phyloP scores from a whole-genome alignment of 2,888 invertebrate species.

The Azorinus chamasolen region DNA sequence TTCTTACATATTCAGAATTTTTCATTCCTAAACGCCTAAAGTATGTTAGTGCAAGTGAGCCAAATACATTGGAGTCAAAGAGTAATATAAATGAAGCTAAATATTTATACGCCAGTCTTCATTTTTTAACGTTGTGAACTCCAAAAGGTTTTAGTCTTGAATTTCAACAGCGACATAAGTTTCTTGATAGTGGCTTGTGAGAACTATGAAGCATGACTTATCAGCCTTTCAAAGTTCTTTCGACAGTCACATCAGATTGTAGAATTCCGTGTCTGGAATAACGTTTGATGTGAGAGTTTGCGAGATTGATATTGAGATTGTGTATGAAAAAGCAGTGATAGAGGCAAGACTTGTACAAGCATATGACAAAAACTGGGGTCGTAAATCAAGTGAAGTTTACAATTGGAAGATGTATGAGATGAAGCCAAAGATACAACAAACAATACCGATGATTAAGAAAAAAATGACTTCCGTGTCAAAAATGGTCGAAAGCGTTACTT shows the following conservation, averaged over 20 bases:
- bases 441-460: background rate
- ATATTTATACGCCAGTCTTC: too few species aligned
- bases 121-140: too few species aligned
- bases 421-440: background rate
- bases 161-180: too few species aligned
- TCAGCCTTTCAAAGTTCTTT: constrained; percentile 55
- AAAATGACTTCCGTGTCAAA: constrained; percentile 11
- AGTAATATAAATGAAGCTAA: too few species aligned
- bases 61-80: too few species aligned
- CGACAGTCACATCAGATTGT: constrained; percentile 57
- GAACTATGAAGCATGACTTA: constrained; percentile 54
- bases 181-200: background rate
- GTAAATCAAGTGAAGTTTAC: constrained; percentile 41
- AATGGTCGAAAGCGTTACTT: background rate
- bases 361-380: constrained; percentile 19
- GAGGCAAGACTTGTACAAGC: background rate
- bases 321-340: constrained; percentile 9
- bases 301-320: background rate
- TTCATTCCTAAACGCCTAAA: too few species aligned
- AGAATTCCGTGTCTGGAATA: constrained; percentile 59
- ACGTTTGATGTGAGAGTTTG: constrained; percentile 61
- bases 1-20: too few species aligned
- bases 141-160: too few species aligned
- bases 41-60: too few species aligned
- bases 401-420: constrained; percentile 36